Evolutionary conservation across 2,797 vertebrate genomes (phyloP), one percentile per base, ranked within the genome.

Genomic region (Enteromius afrohamiltoni): DNA sequence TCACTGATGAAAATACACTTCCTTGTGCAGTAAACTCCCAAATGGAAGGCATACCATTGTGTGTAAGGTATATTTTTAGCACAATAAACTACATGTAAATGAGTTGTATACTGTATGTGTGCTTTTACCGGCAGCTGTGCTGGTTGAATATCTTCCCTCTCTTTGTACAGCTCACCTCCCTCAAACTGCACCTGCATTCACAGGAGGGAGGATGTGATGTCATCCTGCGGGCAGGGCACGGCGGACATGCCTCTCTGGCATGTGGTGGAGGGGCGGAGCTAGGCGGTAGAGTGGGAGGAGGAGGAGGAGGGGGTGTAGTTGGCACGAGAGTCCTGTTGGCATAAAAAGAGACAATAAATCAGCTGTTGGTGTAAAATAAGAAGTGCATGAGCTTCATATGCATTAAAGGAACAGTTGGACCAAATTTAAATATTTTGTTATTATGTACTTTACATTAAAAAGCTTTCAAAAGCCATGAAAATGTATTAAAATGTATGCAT

Each of bases 211-310:
- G 86, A 64, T 94, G 93, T 88, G 93, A 88, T 17, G 78, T 88
- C 94, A 94, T 94, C 88, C 92, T 94, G 88, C 91, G 94, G 37
- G 92, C 87, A 58, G 88, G 89, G 88, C 95, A 96, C 6, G 93
- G 93, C 1, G 69, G 88, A 49, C 94, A 95, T n/a, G n/a, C 87
- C 83, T 53, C 70, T 82, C 1, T 53, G 58, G 19, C 88, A 88
- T 47, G 89, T 68, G 29, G 77, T 49, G 78, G 75, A 82, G 89
- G 77, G 70, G 75, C 74, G 51, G 69, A 87, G 71, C 23, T 89
- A 53, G 65, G 86, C 19, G 45, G 85, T 34, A 79, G 77, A 83
- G 64, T 86, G 40, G 83, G 85, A 83, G 85, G 82, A 23, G 62
- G 86, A 60, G 85, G 60, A 10, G 82, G 85, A 70, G 80, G 82